These are phyloP conservation scores for Aphelocoma californica DNA, from an alignment of 2,797 vertebrate species.

Conservation along the genomic window DNA sequence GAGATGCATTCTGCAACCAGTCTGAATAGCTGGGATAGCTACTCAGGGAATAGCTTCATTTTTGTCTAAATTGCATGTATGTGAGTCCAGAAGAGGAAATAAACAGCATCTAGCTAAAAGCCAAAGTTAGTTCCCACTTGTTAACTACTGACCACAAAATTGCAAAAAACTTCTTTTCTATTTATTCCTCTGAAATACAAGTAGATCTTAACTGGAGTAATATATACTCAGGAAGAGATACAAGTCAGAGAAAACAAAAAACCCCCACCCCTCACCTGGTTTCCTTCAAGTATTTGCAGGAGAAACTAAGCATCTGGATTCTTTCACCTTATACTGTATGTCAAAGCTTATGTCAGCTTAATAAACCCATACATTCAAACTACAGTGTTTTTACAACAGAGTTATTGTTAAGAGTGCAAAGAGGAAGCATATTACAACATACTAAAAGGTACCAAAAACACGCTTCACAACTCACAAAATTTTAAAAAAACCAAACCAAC, in stretches of 20 bases:
- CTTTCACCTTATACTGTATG: neutral
- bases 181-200: neutral
- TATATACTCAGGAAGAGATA: neutral
- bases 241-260: neutral
- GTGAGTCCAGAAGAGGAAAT: neutral
- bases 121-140: neutral
- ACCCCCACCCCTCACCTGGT: rapidly evolving
- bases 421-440: neutral
- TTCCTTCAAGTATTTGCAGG: neutral
- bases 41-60: neutral
- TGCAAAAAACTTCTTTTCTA: neutral
- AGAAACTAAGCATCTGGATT: neutral
- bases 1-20: neutral
- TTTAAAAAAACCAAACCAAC: neutral
- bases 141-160: neutral
- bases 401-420: neutral
- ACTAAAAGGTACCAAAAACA: neutral
- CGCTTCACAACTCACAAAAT: neutral
- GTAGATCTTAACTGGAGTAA: neutral
- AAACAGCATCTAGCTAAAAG: neutral
- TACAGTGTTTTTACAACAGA: neutral
- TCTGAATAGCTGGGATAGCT: neutral
- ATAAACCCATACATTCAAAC: neutral
- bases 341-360: neutral
- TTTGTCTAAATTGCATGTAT: neutral